Evolutionary conservation across 2,797 vertebrate species (phyloP).

Genomic region (Aldrovandia affinis): DNA sequence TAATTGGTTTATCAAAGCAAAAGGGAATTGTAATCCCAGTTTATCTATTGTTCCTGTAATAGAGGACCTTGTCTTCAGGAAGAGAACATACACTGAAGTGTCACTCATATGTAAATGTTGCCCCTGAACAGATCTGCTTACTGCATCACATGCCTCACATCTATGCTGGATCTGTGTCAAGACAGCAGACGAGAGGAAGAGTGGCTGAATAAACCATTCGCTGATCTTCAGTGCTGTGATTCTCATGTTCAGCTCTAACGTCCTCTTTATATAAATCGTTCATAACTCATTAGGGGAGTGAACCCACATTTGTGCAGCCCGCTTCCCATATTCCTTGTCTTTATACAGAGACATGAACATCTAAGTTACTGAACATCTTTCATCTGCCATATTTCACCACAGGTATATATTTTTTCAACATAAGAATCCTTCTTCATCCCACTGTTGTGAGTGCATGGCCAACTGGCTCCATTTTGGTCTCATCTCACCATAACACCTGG

Average conservation of each 20-base stretch:
- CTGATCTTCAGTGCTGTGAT: background rate
- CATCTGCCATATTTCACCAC: too few species aligned
- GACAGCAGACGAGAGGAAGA: background rate
- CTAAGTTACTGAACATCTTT: too few species aligned
- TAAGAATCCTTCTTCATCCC: too few species aligned
- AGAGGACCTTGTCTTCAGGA: conserved; percentile 49
- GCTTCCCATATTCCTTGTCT: background rate
- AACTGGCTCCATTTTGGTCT: too few species aligned
- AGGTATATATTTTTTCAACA: too few species aligned
- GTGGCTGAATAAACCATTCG: background rate
- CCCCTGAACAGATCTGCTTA: background rate
- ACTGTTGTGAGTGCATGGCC: too few species aligned
- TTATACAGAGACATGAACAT: too few species aligned
- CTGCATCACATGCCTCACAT: background rate
- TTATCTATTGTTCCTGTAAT: conserved; percentile 37
- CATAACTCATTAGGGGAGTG: background rate
- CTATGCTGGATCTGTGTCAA: background rate
- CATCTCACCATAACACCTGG: too few species aligned
- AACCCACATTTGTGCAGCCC: background rate
- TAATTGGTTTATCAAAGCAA: conserved; percentile 53
- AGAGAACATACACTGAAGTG: conserved; percentile 34
- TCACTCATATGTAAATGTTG: background rate
- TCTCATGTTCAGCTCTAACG: background rate
- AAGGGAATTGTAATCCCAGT: conserved; percentile 51
- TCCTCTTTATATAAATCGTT: too few species aligned